Percentiles rank a stretch among this genome's conserved stretches.
Conservation (phyloP, 2,113 vertebrate species). For the Tiliqua scincoides region DNA sequence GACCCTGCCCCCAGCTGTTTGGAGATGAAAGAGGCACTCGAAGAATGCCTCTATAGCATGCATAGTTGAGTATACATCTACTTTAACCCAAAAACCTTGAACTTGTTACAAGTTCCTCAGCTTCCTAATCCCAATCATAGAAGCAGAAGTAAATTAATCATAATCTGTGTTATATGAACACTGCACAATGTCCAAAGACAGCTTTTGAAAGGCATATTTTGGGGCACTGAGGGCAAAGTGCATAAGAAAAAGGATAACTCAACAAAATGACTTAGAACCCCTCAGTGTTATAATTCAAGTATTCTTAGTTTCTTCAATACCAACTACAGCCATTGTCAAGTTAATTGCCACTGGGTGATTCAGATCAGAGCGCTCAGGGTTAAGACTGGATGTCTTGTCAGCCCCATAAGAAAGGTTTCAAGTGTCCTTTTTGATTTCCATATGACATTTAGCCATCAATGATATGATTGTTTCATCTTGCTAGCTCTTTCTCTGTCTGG, state of each 20-base stretch:
- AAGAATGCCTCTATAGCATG: too few relatives aligned
- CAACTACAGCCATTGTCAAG: constrained; percentile 59
- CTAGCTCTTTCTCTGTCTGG: constrained; percentile 59
- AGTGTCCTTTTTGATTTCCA: constrained; percentile 77
- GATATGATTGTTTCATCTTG: constrained; percentile 63
- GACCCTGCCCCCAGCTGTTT: too few relatives aligned
- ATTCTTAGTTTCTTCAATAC: constrained; percentile 23
- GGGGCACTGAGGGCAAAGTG: background rate
- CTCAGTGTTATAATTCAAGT: constrained; percentile 7
- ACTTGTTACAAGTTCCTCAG: background rate
- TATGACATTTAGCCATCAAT: constrained; percentile 80
- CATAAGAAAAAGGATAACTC: background rate
- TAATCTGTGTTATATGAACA: background rate
- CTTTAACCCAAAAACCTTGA: too few relatives aligned
- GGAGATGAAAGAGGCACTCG: too few relatives aligned
- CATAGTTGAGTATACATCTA: too few relatives aligned
- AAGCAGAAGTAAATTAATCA: background rate
- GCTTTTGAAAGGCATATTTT: background rate
- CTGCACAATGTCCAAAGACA: background rate
- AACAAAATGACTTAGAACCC: rapidly evolving
- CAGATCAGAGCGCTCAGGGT: constrained; percentile 60
- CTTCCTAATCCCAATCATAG: background rate
- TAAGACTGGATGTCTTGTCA: constrained; percentile 71
- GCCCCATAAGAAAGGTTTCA: constrained; percentile 73
- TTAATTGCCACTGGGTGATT: constrained; percentile 56